Percentiles rank a stretch among this genome's conserved stretches.
Evolutionary conservation across 2,888 invertebrate species (phyloP).

Genomic region (Xanthorhoe designata): DNA sequence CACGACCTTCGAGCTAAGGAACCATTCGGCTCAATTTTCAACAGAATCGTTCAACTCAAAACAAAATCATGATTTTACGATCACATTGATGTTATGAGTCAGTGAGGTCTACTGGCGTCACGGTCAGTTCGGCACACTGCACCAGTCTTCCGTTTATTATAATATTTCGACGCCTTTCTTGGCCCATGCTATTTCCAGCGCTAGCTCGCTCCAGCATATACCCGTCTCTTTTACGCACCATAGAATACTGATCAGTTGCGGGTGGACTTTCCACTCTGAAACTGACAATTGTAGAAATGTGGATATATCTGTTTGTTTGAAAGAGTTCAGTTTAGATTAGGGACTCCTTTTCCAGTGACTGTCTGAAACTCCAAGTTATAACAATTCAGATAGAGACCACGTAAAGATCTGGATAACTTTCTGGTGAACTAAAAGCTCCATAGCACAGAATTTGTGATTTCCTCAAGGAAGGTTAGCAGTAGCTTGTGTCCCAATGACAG

Average conservation of each 20-base stretch:
- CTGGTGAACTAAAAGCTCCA: not conserved
- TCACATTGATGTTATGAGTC: conserved; percentile 50
- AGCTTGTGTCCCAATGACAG: not conserved
- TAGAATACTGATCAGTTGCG: conserved; percentile 11
- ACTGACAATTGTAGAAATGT: not conserved
- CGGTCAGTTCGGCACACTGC: conserved; percentile 84
- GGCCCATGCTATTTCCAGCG: conserved; percentile 86
- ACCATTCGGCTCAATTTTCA: not conserved
- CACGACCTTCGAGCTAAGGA: not conserved
- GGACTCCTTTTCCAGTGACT: too few relatives aligned
- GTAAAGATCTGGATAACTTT: not conserved
- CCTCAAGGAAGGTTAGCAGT: not conserved
- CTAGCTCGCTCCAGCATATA: conserved; percentile 70
- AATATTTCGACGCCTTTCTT: conserved; percentile 87
- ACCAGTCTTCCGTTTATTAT: conserved; percentile 83
- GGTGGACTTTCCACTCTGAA: conserved; percentile 11
- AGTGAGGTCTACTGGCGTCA: conserved; percentile 67
- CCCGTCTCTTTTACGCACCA: conserved; percentile 62
- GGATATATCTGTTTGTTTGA: not conserved
- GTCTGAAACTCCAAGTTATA: too few relatives aligned
- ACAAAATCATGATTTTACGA: conserved; percentile 14
- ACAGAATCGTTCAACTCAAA: not conserved
- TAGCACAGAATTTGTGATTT: not conserved
- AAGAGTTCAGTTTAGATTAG: not conserved
- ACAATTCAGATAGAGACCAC: not conserved